Evolutionary conservation across 1,140 invertebrate species (phyloP), one percentile per base, ranked within the genome.

Genomic region (Aphis gossypii): DNA sequence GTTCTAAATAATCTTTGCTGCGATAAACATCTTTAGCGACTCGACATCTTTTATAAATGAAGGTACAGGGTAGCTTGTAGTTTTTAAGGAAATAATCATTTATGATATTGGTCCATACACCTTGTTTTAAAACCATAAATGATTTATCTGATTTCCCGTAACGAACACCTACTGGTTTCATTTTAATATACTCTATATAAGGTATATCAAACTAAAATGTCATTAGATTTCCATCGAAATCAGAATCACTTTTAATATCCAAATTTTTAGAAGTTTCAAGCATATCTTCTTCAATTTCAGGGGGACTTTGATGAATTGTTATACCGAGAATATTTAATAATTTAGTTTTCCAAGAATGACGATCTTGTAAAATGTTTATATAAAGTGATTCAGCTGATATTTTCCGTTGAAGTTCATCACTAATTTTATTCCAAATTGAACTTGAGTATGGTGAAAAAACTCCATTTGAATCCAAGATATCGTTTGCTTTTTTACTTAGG

Each of bases 71-170:
- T n/a, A 87, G 11, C 46, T 87, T 87, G 44, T 46, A 48, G 44
- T 87, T 44, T 48, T 87, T 87, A 25, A 87, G 44, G 35, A 87
- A 87, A 30, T 23, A 7, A 87, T 48, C 86, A 46, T 87, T 87
- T 11, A 87, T 87, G 1, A 48, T 87, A n/a, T 87, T 87, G 25
- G 44, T 87, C 44, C 86, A 87, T 30, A 87, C 0, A 4, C 46
- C 86, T 30, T 23, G 86, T 48, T 87, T 87, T 48, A 87, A 87
- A 0, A 87, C 25, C 14, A 44, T 87, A 48, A 46, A 87, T 48
- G 44, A 9, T 46, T 46, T 87, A 30, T 87, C 18, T 38, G 8
- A 21, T 83, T 83, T 82, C 14, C 84, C 84, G 25, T 87, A 87
- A 46, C 30, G 46, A 25, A 46, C 30, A 9, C 44, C 41, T 25